These are phyloP conservation scores for Drosophila mojavensis DNA, from an alignment of 1,140 invertebrate species.

Conservation along the genomic window DNA sequence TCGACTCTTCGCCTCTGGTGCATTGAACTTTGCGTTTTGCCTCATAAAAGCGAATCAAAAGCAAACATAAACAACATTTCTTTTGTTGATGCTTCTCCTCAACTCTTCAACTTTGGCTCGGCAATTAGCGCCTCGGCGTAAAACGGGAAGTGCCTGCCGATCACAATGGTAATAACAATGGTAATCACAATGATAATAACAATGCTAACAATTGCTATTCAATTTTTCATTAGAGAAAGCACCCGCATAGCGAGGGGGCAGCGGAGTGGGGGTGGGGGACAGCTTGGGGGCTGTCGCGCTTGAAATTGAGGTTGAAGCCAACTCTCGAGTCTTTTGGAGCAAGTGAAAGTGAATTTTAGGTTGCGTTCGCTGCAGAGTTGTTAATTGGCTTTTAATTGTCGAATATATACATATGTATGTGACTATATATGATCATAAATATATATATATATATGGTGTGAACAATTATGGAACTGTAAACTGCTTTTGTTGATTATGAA, in stretches of 20 bases:
- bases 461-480: too few relatives aligned
- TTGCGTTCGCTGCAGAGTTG: conserved; percentile 45
- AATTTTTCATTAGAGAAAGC: conserved; percentile 50
- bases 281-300: conserved; percentile 5
- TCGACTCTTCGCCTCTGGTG: conserved; percentile 30
- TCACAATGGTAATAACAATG: neutral
- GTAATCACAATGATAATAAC: conserved; percentile 16
- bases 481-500: too few relatives aligned
- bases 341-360: conserved; percentile 64
- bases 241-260: neutral
- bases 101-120: neutral
- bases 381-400: conserved; percentile 79
- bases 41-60: conserved; percentile 13
- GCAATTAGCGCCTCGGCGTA: conserved; percentile 48
- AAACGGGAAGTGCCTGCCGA: conserved; percentile 42
- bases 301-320: conserved; percentile 29
- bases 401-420: conserved; percentile 8
- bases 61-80: conserved; percentile 58
- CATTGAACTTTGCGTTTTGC: conserved; percentile 50
- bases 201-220: conserved; percentile 48
- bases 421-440: neutral
- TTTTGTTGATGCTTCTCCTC: conserved; percentile 10
- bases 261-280: neutral
- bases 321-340: neutral
- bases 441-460: neutral